Base-by-base conservation (phyloP, 1,140 invertebrate genomes). In the Leptestheria dahalacensis region DNA sequence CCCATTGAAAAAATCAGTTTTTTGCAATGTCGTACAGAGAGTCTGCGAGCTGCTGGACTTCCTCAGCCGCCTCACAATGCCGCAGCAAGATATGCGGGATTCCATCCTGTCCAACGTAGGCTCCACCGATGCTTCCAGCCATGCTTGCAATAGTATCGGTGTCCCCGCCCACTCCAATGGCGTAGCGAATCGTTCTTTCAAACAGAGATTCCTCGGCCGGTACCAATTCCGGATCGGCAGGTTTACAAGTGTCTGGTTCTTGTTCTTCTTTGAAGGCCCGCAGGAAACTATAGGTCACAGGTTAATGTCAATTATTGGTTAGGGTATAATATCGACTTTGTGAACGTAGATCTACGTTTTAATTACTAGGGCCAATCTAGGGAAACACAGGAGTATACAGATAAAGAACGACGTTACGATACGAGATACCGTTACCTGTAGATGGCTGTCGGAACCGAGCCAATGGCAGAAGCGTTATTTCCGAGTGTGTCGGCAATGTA, bases 111-210 rank as follows among this genome's bases (percentile, higher is more conserved):
- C 85, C 85, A 66, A 84, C 79, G 69, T 78, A 82, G 23, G 85
- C 85, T 48, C 86, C 86, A 57, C 80, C 78, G 59, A 88, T 82
- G 21, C 82, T 79, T 15, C 84, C 85, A 24, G 85, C 79, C 85
- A 89, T 89, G 54, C 79, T 78, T 6, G 81, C 85, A 66, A 89
- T 85, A 1, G 85, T 88, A 63, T 88, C 85, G 3, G 85, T 85
- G 71, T 88, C 85, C 28, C 86, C 86, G 47, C 86, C 85, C 18
- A 88, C 71, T 21, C 77, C 79, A 59, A 88, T 83, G 59, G 85
- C 76, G 70, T 78, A 81, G 55, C 80, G 74, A 49, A 89, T 71
- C n/a, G 82, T 78, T 65, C 81, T 74, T 68, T 50, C 24, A 28
- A 64, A 61, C 10, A 25, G 33, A 20, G 48, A 51, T 47, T 63